phyloP scores from a whole-genome alignment of 2,797 vertebrate species.

The Agapornis canus region DNA sequence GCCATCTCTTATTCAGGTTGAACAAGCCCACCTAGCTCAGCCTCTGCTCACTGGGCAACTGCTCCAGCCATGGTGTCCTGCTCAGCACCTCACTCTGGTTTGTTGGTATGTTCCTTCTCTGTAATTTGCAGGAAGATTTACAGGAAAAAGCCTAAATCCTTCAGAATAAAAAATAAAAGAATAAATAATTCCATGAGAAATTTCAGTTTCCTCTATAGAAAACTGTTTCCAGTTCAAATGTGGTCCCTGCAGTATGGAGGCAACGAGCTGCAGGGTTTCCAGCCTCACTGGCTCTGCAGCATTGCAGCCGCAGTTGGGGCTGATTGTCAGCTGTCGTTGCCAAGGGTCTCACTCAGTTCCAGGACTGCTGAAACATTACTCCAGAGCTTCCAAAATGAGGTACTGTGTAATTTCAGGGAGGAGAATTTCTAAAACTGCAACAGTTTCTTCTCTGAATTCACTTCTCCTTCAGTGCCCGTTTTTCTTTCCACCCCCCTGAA shows the following conservation, averaged over 20 bases:
- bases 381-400: conserved; percentile 22
- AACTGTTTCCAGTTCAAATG: not conserved
- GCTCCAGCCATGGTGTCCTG: not conserved
- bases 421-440: conserved; percentile 28
- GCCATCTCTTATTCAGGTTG: not conserved
- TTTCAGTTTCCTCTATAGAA: not conserved
- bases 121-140: not conserved
- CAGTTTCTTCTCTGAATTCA: not conserved
- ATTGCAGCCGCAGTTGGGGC: not conserved
- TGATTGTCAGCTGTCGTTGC: not conserved
- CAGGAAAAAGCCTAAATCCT: not conserved
- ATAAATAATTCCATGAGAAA: not conserved
- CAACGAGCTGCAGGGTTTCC: not conserved
- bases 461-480: not conserved
- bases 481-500: not conserved
- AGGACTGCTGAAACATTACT: not conserved
- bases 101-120: not conserved
- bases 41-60: not conserved
- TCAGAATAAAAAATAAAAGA: not conserved
- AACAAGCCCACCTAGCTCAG: not conserved
- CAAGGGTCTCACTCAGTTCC: not conserved
- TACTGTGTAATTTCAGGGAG: conserved; percentile 22
- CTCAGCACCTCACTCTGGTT: not conserved
- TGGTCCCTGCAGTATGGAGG: not conserved
- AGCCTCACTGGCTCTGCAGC: fast-evolving